phyloP scores from a whole-genome alignment of 2,797 vertebrate species.

The Dipus sagitta region DNA sequence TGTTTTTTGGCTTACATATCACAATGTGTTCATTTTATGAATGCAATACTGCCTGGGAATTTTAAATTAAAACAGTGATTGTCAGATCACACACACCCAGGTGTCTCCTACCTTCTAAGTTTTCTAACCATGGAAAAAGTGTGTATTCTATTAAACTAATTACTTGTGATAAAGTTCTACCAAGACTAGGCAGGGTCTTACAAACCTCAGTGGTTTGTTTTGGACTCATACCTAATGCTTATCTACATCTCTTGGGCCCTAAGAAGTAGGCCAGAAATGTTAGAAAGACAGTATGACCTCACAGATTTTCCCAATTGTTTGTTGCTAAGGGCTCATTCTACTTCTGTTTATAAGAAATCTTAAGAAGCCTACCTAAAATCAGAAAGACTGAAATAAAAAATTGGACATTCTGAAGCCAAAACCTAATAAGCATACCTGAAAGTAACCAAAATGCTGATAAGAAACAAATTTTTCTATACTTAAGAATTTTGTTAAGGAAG shows the following conservation, averaged over 20 bases:
- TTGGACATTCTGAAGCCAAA: slow-evolving; percentile 50
- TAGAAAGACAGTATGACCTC: slow-evolving; percentile 79
- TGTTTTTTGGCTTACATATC: slow-evolving; percentile 74
- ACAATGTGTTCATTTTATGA: slow-evolving; percentile 59
- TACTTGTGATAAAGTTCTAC: slow-evolving; percentile 62
- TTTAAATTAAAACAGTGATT: slow-evolving; percentile 66
- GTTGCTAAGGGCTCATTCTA: slow-evolving; percentile 31
- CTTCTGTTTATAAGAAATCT: slow-evolving; percentile 56
- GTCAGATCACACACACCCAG: slow-evolving; percentile 49
- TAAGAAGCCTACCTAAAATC: slow-evolving; percentile 63
- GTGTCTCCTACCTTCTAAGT: not conserved
- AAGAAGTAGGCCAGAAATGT: slow-evolving; percentile 76
- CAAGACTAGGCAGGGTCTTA: slow-evolving; percentile 54
- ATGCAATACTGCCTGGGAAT: slow-evolving; percentile 38
- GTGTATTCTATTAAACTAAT: slow-evolving; percentile 44
- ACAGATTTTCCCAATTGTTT: slow-evolving; percentile 79
- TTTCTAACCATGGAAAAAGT: slow-evolving; percentile 56
- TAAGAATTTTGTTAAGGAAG: slow-evolving; percentile 72
- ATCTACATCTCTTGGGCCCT: slow-evolving; percentile 73
- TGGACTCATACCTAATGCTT: slow-evolving; percentile 75
- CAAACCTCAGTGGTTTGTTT: slow-evolving; percentile 67
- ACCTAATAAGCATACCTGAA: not conserved
- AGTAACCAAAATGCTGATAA: slow-evolving; percentile 47
- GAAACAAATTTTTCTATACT: slow-evolving; percentile 57
- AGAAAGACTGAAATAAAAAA: slow-evolving; percentile 55